phyloP scores from a whole-genome alignment of 2,797 vertebrate species.

The Pseudopleuronectes americanus region DNA sequence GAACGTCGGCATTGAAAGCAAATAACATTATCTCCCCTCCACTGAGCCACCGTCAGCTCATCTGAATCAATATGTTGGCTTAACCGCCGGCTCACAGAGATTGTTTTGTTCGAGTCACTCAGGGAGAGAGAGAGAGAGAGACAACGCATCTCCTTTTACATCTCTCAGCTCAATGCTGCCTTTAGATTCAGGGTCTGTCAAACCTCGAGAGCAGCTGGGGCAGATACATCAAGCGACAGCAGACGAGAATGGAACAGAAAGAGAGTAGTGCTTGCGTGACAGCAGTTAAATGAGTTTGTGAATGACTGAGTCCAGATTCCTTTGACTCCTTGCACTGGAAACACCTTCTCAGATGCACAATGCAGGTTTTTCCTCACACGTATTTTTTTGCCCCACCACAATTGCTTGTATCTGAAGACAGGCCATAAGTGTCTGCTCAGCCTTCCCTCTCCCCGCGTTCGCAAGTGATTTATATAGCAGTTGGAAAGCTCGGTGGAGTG shows the following conservation, averaged over 20 bases:
- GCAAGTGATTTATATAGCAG: constrained; percentile 69
- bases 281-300: constrained; percentile 17
- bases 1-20: not conserved
- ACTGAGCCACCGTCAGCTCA: not conserved
- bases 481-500: constrained; percentile 69
- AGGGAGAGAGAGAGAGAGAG: not conserved
- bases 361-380: constrained; percentile 40
- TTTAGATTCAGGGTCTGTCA: not conserved
- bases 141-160: not conserved
- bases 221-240: not conserved
- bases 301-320: constrained; percentile 16
- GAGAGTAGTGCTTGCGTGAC: constrained; percentile 6
- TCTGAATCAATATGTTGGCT: constrained; percentile 24
- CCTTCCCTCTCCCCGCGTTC: constrained; percentile 51
- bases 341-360: constrained; percentile 17
- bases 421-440: constrained; percentile 60
- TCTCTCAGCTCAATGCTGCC: not conserved
- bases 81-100: not conserved
- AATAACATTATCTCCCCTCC: not conserved
- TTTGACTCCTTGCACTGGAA: constrained; percentile 17
- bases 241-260: not conserved
- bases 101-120: constrained; percentile 1
- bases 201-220: not conserved
- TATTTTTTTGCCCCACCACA: constrained; percentile 47
- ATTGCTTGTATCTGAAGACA: constrained; percentile 52